Evolutionary conservation across 2,113 vertebrate species (phyloP).

Genomic region (Siphamia tubifer): DNA sequence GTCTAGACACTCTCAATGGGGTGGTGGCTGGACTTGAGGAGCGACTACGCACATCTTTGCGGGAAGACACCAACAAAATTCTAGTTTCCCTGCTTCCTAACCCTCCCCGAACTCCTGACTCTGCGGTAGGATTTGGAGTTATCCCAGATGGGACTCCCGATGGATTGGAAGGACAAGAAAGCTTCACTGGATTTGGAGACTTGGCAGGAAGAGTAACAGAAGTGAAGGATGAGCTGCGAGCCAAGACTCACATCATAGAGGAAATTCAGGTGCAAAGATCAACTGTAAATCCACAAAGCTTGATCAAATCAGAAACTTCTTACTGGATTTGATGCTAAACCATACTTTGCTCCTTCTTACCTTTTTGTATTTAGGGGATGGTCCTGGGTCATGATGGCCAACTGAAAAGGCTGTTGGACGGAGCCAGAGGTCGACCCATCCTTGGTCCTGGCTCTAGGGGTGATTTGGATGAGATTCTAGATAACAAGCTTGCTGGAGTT

Average conservation of each 20-base stretch:
- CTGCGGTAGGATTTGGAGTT: slow-evolving; percentile 84
- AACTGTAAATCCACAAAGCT: background rate
- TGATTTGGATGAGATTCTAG: slow-evolving; percentile 85
- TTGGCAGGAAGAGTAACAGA: slow-evolving; percentile 88
- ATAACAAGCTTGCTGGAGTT: slow-evolving; percentile 82
- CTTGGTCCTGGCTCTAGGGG: slow-evolving; percentile 76
- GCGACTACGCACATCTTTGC: slow-evolving; percentile 84
- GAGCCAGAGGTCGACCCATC: slow-evolving; percentile 75
- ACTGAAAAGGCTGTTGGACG: slow-evolving; percentile 87
- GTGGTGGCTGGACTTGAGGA: slow-evolving; percentile 85
- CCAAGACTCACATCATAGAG: slow-evolving; percentile 87
- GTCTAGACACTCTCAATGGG: slow-evolving; percentile 85
- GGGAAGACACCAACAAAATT: slow-evolving; percentile 87
- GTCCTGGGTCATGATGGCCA: slow-evolving; percentile 92
- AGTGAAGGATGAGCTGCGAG: slow-evolving; percentile 88
- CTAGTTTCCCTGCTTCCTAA: slow-evolving; percentile 82
- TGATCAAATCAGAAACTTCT: background rate
- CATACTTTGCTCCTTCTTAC: background rate
- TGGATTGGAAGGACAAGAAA: slow-evolving; percentile 77
- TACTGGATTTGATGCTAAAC: background rate
- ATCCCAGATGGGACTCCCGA: slow-evolving; percentile 85
- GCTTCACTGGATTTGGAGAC: slow-evolving; percentile 81
- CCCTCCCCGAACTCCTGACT: slow-evolving; percentile 67
- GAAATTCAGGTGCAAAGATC: slow-evolving; percentile 80
- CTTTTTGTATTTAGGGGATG: slow-evolving; percentile 75